Conservation (phyloP, 2,888 invertebrate species). For the Mythimna lalbum region DNA sequence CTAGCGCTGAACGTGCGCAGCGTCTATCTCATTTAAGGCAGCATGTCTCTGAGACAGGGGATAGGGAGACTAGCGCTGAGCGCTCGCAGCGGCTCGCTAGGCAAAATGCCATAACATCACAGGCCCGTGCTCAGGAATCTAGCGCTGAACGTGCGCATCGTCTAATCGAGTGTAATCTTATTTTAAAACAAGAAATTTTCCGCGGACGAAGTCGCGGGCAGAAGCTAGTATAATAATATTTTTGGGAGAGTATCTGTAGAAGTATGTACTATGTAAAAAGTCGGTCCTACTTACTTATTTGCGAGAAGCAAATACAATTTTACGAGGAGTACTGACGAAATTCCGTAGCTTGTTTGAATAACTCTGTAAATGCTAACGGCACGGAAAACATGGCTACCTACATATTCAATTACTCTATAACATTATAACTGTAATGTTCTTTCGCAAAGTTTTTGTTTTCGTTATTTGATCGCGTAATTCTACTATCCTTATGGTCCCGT, state of each 20-base stretch:
- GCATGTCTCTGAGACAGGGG: too few relatives aligned
- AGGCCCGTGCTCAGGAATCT: too few relatives aligned
- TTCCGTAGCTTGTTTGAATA: constrained; percentile 24
- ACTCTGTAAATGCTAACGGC: constrained; percentile 11
- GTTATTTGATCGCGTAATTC: not conserved
- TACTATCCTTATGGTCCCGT: not conserved
- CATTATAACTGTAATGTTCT: not conserved
- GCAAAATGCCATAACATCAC: too few relatives aligned
- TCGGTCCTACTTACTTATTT: not conserved
- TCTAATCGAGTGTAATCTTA: too few relatives aligned
- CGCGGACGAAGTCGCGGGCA: too few relatives aligned
- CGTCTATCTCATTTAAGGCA: too few relatives aligned
- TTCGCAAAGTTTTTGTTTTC: not conserved
- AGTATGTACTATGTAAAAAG: not conserved
- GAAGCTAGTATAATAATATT: constrained; percentile 10
- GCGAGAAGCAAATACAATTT: constrained; percentile 11
- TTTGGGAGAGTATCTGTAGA: constrained; percentile 5
- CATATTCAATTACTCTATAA: constrained; percentile 16
- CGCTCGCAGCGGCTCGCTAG: too few relatives aligned
- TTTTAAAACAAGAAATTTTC: too few relatives aligned
- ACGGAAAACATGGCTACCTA: constrained; percentile 1
- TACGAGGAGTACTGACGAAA: constrained; percentile 17
- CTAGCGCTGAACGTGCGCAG: too few relatives aligned
- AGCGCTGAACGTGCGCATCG: too few relatives aligned
- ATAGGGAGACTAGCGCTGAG: too few relatives aligned